These are phyloP conservation scores for Ormia ochracea DNA, from an alignment of 2,888 invertebrate genomes.

Conservation along the genomic window DNA sequence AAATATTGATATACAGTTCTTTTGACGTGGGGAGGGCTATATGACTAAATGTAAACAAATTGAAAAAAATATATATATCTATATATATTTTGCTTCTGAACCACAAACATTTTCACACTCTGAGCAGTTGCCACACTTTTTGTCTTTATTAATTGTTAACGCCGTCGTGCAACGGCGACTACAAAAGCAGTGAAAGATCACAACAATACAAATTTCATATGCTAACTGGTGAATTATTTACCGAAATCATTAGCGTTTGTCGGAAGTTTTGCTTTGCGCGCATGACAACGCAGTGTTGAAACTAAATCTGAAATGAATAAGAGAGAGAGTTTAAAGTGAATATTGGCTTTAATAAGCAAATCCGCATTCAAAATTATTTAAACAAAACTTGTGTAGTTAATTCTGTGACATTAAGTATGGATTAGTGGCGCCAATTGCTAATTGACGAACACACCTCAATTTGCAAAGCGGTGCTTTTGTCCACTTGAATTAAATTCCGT, in stretches of 20 bases:
- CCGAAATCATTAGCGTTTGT: conserved; percentile 15
- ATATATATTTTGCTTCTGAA: no score
- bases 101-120: background rate
- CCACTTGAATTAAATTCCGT: background rate
- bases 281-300: background rate
- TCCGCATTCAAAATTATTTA: conserved; percentile 10
- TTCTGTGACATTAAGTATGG: conserved; percentile 28
- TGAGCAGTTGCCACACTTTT: conserved; percentile 54
- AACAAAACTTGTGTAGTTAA: background rate
- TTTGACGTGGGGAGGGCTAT: no score
- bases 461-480: background rate
- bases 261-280: background rate
- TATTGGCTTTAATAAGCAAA: conserved; percentile 20
- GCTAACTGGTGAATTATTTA: conserved; percentile 35
- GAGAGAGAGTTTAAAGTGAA: background rate
- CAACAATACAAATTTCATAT: background rate
- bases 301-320: background rate
- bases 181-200: conserved; percentile 3
- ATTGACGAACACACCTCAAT: conserved; percentile 22
- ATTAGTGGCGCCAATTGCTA: conserved; percentile 46
- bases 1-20: conserved; percentile 68
- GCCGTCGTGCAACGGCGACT: conserved; percentile 42
- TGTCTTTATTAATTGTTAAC: conserved; percentile 51
- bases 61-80: no score
- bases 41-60: no score